Base-by-base conservation (phyloP, 2,113 vertebrate genomes). In the Dinomys branickii region DNA sequence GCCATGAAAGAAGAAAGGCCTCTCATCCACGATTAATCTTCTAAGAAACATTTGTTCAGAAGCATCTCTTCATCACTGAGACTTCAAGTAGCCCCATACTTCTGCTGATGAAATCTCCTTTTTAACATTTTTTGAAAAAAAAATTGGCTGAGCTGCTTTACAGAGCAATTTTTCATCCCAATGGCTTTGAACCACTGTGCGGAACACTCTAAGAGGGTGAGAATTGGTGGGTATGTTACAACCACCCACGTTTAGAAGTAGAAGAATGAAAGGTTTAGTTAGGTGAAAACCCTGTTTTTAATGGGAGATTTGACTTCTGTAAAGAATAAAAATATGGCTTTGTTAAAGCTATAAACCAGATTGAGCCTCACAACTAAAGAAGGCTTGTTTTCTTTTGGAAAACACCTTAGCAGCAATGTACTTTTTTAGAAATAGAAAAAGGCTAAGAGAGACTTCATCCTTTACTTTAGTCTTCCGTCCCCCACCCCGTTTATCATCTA, bases 51-150 rank as follows among this genome's bases (percentile, higher is more conserved):
- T 98, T 33, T 99, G 99, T 82, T 98, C 98, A 5, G 99, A 99
- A 97, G 99, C 99, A 99, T 90, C 98, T 7, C 98, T 99, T 96
- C 99, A 99, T 97, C 99, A 99, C 58, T 99, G 98, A 99, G 97
- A 89, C 61, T 77, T 77, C 88, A 85, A 13, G 35, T 91, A 90
- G 41, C 61, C 81, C 35, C 0, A 0, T 44, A 47, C 7, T 78
- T 63, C 94, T 96, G 73, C 90, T 91, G 56, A 82, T 1, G 0
- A 92, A 88, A 91, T 82, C 77, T 73, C 9, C 30, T 90, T 94
- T 67, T 75, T 65, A 82, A 65, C 56, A 80, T 52, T 52, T 80
- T 83, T n/a, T 63, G 65, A 22, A 59, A 93, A 71, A 75, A 92
- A 77, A 65, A 1, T 81, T 87, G 83, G 41, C 63, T 69, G 41